phyloP scores from a whole-genome alignment of 2,113 vertebrate genomes.

The Ancistrus triradiatus region DNA sequence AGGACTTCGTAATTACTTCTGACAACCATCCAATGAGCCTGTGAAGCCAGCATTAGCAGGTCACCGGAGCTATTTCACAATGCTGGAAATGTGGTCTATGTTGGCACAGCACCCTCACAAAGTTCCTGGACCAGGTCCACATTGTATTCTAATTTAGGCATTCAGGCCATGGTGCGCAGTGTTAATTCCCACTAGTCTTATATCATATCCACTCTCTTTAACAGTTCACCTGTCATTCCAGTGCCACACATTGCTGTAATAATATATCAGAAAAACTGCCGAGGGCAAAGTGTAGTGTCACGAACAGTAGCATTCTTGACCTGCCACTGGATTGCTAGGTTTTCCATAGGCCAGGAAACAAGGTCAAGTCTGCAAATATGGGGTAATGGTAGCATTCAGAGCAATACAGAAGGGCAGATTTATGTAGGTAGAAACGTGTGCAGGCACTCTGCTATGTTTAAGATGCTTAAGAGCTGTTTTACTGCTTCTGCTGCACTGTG shows the following conservation, averaged over 20 bases:
- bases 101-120: too few species aligned
- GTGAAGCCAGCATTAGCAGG: too few species aligned
- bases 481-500: too few species aligned
- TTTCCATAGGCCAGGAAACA: slow-evolving; percentile 58
- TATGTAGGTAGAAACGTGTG: slow-evolving; percentile 2
- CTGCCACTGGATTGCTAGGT: slow-evolving; percentile 48
- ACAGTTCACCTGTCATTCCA: slow-evolving; percentile 1
- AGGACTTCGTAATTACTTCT: too few species aligned
- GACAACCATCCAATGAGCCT: too few species aligned
- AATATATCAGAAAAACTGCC: slow-evolving; percentile 30
- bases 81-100: too few species aligned
- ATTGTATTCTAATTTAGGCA: too few species aligned
- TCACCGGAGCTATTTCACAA: too few species aligned
- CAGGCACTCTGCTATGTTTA: slow-evolving; percentile 7
- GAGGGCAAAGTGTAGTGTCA: slow-evolving; percentile 51
- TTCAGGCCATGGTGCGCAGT: too few species aligned
- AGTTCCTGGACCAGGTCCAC: too few species aligned
- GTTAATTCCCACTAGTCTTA: too few species aligned
- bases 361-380: slow-evolving; percentile 69
- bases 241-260: not conserved
- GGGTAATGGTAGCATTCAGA: slow-evolving; percentile 26
- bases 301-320: slow-evolving; percentile 43
- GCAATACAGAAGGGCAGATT: slow-evolving; percentile 18
- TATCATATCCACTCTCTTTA: too few species aligned
- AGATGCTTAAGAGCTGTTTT: not conserved